Base-by-base conservation (phyloP, 2,113 vertebrate genomes). In the Microtus oregoni region DNA sequence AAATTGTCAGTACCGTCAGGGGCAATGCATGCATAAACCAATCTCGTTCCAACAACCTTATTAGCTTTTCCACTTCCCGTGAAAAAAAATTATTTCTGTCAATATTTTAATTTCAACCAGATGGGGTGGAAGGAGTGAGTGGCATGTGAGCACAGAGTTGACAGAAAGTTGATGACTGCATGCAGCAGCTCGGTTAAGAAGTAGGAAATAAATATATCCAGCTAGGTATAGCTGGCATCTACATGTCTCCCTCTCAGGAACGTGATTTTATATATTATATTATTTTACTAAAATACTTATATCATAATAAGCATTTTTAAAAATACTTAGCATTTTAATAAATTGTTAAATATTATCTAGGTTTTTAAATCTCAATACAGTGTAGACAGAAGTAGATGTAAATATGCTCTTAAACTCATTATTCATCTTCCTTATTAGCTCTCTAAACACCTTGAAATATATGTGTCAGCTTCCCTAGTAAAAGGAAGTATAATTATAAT, bases 71-170 rank as follows among this genome's bases (percentile, higher is more conserved):
- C 85, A 97, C 96, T 97, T 97, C 95, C 97, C 89, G 91, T 97
- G 98, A 97, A 98, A 58, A 58, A 98, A 98, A 98, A 98, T 98
- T 97, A 98, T 98, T 98, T 97, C 97, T 98, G 98, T 98, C 98
- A 98, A 98, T 99, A 98, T 98, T 98, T 98, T 98, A 98, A 98
- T 98, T 98, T 98, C 95, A 98, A 75, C 92, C 47, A 5, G 91
- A 97, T 86, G 70, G n/a, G 70, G 38, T 98, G 86, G 95, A 98
- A 98, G 98, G 70, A 98, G 97, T 98, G 97, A 98, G 70, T 98
- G 98, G 98, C 98, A 98, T 94, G 58, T 91, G 97, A 96, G 94
- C 97, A 98, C 96, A 97, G 68, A 89, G 95, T 96, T 98, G 98
- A 98, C 98, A 99, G 98, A 97, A 98, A 98, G 97, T 44, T 98